phyloP scores from a whole-genome alignment of 2,888 invertebrate species.

The Caenorhabditis japonica region DNA sequence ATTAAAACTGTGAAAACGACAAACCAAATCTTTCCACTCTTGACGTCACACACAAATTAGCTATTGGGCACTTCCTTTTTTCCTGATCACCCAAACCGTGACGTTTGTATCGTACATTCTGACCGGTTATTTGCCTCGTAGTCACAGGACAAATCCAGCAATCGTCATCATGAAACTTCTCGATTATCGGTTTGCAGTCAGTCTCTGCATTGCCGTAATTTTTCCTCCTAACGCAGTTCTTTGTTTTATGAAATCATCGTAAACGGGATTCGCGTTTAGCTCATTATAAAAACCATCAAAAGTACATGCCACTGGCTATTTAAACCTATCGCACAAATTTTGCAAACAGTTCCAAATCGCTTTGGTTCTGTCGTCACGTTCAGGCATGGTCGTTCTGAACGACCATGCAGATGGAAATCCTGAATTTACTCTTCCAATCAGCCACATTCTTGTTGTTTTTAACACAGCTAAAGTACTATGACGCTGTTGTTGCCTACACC shows the following conservation, averaged over 20 bases:
- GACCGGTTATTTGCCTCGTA: background rate
- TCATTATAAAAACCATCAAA: constrained; percentile 47
- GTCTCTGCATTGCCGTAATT: constrained; percentile 16
- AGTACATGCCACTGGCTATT: constrained; percentile 37
- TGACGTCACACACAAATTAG: constrained; percentile 37
- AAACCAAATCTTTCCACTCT: constrained; percentile 17
- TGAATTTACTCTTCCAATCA: too few relatives aligned
- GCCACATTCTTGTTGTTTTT: too few relatives aligned
- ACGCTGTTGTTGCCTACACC: background rate
- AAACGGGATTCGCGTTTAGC: constrained; percentile 33
- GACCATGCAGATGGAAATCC: too few relatives aligned
- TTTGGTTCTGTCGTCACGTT: too few relatives aligned
- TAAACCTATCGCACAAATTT: constrained; percentile 17
- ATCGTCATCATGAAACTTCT: constrained; percentile 27
- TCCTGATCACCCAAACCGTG: constrained; percentile 18
- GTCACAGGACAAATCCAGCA: constrained; percentile 11
- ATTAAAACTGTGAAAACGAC: constrained; percentile 34
- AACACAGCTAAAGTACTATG: constrained; percentile 18
- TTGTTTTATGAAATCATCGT: constrained; percentile 27
- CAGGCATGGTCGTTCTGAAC: too few relatives aligned
- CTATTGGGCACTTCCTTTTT: constrained; percentile 17
- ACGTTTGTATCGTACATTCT: constrained; percentile 8
- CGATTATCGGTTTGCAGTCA: constrained; percentile 32
- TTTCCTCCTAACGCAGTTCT: constrained; percentile 23
- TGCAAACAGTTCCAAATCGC: constrained; percentile 27